These are phyloP conservation scores for Dryocosmus kuriphilus DNA, from an alignment of 2,888 invertebrate species.

Conservation along the genomic window DNA sequence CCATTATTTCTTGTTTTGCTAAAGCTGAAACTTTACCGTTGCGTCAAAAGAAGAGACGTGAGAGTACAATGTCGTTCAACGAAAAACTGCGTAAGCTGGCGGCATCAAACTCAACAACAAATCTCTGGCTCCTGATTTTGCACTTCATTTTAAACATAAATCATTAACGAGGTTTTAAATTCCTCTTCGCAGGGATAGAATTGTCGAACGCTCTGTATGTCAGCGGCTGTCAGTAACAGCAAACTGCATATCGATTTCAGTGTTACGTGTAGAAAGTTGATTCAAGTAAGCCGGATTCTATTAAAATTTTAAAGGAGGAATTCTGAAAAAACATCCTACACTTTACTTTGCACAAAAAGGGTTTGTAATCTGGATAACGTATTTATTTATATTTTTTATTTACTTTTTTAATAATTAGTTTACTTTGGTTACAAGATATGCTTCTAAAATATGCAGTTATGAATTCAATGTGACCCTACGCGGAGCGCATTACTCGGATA, in stretches of 20 bases:
- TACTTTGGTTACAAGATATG: conserved; percentile 61
- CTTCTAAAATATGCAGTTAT: conserved; percentile 61
- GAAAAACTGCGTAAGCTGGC: background rate
- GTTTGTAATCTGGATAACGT: too few relatives aligned
- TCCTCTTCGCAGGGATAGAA: background rate
- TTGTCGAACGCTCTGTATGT: background rate
- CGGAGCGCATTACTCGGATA: conserved; percentile 13
- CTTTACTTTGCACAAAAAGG: too few relatives aligned
- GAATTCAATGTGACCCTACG: conserved; percentile 66
- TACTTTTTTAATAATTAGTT: conserved; percentile 58
- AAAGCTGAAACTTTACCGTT: background rate
- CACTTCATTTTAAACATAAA: background rate
- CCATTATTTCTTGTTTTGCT: background rate
- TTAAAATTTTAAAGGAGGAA: background rate
- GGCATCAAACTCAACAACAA: background rate
- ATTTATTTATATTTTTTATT: too few relatives aligned
- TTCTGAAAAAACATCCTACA: too few relatives aligned
- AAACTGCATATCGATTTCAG: background rate
- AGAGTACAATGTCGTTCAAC: background rate
- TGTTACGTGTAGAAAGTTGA: background rate
- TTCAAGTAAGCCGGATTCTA: background rate
- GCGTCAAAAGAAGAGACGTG: background rate
- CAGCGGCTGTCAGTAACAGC: background rate
- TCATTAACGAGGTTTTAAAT: background rate
- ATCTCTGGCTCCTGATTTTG: background rate